A percentile compares a stretch with the other conserved stretches of the same genome.
Evolutionary conservation across 2,113 vertebrate genomes (phyloP).

Genomic region (Macrotis lagotis): DNA sequence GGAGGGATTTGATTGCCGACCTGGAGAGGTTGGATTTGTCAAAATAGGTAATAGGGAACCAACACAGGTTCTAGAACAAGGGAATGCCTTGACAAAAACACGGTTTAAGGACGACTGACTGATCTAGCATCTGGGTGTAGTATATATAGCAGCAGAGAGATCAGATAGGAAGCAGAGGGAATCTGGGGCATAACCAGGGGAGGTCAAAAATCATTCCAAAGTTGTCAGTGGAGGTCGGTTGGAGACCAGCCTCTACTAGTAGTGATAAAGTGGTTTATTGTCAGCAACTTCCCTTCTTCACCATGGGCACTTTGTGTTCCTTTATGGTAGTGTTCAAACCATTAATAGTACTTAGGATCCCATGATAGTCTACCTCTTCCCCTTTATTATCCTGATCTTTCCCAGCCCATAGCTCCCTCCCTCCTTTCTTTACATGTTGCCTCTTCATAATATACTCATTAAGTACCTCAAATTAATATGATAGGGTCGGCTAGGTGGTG

Average conservation of each 20-base stretch:
- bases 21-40: background rate
- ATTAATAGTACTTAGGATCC: background rate
- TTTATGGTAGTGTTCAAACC: background rate
- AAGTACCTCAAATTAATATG: background rate
- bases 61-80: background rate
- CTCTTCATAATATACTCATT: background rate
- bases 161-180: background rate
- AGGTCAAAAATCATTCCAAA: background rate
- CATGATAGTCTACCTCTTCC: background rate
- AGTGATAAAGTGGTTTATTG: background rate
- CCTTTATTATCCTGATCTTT: background rate
- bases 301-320: background rate
- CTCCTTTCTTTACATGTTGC: background rate
- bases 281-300: background rate
- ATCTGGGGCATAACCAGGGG: background rate
- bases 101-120: background rate
- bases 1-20: background rate
- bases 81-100: background rate
- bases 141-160: background rate
- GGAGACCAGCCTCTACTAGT: background rate
- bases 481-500: background rate
- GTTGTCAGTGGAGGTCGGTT: background rate
- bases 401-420: background rate
- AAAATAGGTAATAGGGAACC: background rate
- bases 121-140: background rate